These are phyloP conservation scores for Cochlearius cochlearius DNA, from an alignment of 2,113 vertebrate genomes.

Conservation along the genomic window DNA sequence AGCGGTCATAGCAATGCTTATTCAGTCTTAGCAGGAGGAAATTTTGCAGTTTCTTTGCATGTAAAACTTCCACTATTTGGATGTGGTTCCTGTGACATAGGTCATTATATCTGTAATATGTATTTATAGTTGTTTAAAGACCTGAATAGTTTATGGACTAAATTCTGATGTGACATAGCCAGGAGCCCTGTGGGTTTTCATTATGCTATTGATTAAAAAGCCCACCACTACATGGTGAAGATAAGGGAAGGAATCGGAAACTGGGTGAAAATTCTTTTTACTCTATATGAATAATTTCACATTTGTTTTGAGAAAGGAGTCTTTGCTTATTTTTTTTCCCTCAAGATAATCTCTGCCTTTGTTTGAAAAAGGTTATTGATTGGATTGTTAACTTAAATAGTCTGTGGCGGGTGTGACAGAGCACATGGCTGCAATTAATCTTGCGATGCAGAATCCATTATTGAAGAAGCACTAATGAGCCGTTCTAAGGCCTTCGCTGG, in stretches of 20 bases:
- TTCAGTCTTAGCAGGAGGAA: not conserved
- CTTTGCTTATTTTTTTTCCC: not conserved
- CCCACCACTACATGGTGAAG: not conserved
- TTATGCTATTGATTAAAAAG: constrained; percentile 35
- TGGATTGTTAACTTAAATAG: constrained; percentile 67
- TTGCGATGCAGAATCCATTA: constrained; percentile 65
- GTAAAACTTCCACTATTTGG: not conserved
- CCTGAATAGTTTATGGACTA: not conserved
- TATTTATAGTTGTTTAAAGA: constrained; percentile 17
- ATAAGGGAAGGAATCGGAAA: not conserved
- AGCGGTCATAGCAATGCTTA: not conserved
- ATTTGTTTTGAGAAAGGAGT: not conserved
- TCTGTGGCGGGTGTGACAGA: constrained; percentile 62
- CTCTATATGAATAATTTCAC: constrained; percentile 3
- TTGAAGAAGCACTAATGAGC: constrained; percentile 70
- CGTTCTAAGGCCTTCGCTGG: constrained; percentile 58
- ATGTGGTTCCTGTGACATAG: not conserved
- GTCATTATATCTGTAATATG: not conserved
- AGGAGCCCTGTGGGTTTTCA: not conserved
- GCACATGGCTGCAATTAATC: constrained; percentile 68
- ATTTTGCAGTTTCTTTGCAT: not conserved
- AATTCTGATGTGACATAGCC: not conserved
- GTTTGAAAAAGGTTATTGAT: constrained; percentile 68
- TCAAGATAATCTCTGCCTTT: constrained; percentile 40
- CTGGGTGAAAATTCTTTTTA: not conserved